These are phyloP conservation scores for Callyntrura sp. DNA, from an alignment of 2,888 invertebrate species.

Conservation along the genomic window DNA sequence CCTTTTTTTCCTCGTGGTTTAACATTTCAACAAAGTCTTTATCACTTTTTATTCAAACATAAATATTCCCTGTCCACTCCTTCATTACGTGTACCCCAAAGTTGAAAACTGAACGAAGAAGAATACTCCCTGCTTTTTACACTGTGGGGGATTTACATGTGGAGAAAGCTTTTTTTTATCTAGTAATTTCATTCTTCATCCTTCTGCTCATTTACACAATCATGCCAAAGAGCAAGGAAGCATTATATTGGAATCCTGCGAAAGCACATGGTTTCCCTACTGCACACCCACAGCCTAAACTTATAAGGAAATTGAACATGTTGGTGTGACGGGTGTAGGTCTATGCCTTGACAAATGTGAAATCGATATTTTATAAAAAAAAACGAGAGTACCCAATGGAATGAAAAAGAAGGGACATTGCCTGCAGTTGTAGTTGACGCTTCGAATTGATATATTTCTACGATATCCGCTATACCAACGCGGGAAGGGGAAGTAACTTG, in stretches of 20 bases:
- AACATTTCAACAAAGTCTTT: neutral
- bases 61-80: neutral
- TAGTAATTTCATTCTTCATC: slow-evolving; percentile 19
- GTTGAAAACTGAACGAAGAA: neutral
- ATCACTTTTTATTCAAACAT: neutral
- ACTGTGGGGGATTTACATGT: neutral
- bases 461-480: slow-evolving; percentile 39
- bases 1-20: neutral
- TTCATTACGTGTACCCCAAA: neutral
- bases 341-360: slow-evolving; percentile 83
- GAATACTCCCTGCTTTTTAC: neutral
- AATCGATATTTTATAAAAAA: slow-evolving; percentile 83
- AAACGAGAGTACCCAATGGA: slow-evolving; percentile 53
- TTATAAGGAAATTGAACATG: slow-evolving; percentile 74
- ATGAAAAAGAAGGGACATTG: slow-evolving; percentile 12
- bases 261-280: slow-evolving; percentile 5
- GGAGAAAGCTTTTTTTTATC: neutral
- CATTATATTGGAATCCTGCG: slow-evolving; percentile 30
- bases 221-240: neutral
- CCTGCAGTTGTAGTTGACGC: slow-evolving; percentile 58
- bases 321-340: slow-evolving; percentile 66
- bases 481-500: slow-evolving; percentile 63
- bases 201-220: slow-evolving; percentile 42
- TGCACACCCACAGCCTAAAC: slow-evolving; percentile 50
- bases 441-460: slow-evolving; percentile 51